These are phyloP conservation scores for Lamellibrachia columna DNA, from an alignment of 2,888 invertebrate genomes.

Conservation along the genomic window DNA sequence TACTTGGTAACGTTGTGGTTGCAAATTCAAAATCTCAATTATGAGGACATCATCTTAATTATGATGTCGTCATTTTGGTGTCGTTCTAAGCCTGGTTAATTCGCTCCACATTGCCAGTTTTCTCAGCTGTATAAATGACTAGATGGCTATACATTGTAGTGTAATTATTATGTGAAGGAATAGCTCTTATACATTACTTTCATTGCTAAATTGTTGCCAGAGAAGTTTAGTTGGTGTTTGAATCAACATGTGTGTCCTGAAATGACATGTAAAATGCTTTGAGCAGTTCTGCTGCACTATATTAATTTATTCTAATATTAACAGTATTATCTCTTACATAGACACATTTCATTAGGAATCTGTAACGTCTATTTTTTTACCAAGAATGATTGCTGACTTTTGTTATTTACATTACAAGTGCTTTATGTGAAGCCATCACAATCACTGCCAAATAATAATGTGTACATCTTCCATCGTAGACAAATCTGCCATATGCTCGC, in stretches of 20 bases:
- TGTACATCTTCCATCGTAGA: slow-evolving; percentile 47
- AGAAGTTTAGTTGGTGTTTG: background rate
- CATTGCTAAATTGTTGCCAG: background rate
- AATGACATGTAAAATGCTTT: no score
- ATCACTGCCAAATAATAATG: background rate
- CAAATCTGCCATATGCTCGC: slow-evolving; percentile 67
- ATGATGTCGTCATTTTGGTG: no score
- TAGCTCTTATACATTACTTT: background rate
- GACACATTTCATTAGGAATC: background rate
- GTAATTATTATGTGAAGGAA: no score
- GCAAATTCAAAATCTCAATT: no score
- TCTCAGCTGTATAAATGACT: no score
- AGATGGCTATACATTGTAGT: no score
- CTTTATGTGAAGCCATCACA: background rate
- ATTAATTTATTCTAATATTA: no score
- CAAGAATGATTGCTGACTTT: background rate
- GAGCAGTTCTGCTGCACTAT: no score
- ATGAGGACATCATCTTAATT: no score
- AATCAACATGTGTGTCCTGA: no score
- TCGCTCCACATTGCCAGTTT: background rate
- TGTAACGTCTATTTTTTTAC: background rate
- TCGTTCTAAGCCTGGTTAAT: background rate
- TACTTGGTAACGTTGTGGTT: no score
- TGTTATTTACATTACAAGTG: background rate
- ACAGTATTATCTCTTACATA: background rate